These are phyloP conservation scores for Cherax quadricarinatus DNA, from an alignment of 1,140 invertebrate species.

Conservation along the genomic window DNA sequence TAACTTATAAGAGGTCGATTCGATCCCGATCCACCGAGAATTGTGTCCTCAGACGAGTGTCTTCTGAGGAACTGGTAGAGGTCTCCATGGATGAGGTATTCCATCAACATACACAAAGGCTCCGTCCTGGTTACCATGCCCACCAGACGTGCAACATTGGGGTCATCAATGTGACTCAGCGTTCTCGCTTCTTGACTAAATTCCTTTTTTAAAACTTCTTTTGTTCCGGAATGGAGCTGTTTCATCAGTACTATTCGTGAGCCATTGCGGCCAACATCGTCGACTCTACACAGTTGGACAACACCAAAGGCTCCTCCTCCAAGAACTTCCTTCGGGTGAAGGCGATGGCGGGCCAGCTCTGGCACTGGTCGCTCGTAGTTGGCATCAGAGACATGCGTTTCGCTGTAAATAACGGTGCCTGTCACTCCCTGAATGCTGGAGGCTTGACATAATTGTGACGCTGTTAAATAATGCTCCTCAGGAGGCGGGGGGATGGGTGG, in stretches of 20 bases:
- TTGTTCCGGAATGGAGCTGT: slow-evolving; percentile 77
- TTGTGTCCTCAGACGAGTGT: slow-evolving; percentile 82
- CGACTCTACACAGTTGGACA: slow-evolving; percentile 76
- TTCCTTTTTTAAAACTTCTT: slow-evolving; percentile 77
- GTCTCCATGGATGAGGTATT: slow-evolving; percentile 72
- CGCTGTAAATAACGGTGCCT: slow-evolving; percentile 78
- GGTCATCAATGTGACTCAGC: slow-evolving; percentile 78
- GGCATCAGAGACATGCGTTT: slow-evolving; percentile 74
- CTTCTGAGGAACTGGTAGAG: slow-evolving; percentile 79
- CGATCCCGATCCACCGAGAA: slow-evolving; percentile 76
- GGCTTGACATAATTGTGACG: slow-evolving; percentile 62
- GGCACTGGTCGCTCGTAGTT: slow-evolving; percentile 77
- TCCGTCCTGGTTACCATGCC: slow-evolving; percentile 72
- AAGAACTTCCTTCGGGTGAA: slow-evolving; percentile 88
- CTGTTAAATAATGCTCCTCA: slow-evolving; percentile 58
- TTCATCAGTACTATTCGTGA: slow-evolving; percentile 78
- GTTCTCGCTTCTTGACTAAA: slow-evolving; percentile 78
- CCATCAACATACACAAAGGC: slow-evolving; percentile 72
- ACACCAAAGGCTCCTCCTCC: slow-evolving; percentile 89
- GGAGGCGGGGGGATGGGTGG: slow-evolving; percentile 64
- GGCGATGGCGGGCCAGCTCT: slow-evolving; percentile 85
- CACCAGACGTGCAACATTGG: slow-evolving; percentile 73
- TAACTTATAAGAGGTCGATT: slow-evolving; percentile 81
- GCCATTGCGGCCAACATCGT: slow-evolving; percentile 73
- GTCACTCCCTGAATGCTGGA: slow-evolving; percentile 78